A percentile compares a stretch with the other conserved stretches of the same genome.
Conservation (phyloP, 2,888 invertebrate genomes). For the Patella caerulea region DNA sequence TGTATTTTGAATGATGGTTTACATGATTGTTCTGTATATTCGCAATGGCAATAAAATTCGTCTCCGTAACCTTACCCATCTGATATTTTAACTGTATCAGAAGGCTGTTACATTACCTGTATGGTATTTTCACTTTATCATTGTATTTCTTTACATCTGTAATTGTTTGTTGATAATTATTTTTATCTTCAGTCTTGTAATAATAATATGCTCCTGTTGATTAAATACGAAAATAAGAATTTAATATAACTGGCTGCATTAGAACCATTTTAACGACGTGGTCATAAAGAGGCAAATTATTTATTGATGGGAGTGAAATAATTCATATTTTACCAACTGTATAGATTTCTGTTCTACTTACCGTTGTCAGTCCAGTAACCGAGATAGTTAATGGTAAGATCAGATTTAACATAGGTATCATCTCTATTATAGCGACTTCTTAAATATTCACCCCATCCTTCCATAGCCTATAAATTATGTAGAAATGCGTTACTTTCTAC, state of each 20-base stretch:
- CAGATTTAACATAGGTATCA: slow-evolving; percentile 28
- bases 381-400: slow-evolving; percentile 40
- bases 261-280: no score
- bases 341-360: slow-evolving; percentile 8
- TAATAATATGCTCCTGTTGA: slow-evolving; percentile 58
- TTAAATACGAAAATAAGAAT: not conserved
- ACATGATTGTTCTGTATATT: no score
- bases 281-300: no score
- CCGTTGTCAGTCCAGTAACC: slow-evolving; percentile 53
- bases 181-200: slow-evolving; percentile 51
- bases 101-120: slow-evolving; percentile 40
- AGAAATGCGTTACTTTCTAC: not conserved
- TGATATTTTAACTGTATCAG: slow-evolving; percentile 41
- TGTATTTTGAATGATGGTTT: no score
- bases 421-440: slow-evolving; percentile 41
- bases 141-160: slow-evolving; percentile 46
- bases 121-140: slow-evolving; percentile 43
- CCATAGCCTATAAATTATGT: slow-evolving; percentile 36
- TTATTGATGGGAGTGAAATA: no score
- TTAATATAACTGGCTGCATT: not conserved
- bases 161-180: slow-evolving; percentile 54
- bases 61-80: slow-evolving; percentile 41
- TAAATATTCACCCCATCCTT: slow-evolving; percentile 43
- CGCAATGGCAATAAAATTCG: no score
- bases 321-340: no score